Base-by-base conservation (phyloP, 2,113 vertebrate species). In the Cnemophilus loriae region DNA sequence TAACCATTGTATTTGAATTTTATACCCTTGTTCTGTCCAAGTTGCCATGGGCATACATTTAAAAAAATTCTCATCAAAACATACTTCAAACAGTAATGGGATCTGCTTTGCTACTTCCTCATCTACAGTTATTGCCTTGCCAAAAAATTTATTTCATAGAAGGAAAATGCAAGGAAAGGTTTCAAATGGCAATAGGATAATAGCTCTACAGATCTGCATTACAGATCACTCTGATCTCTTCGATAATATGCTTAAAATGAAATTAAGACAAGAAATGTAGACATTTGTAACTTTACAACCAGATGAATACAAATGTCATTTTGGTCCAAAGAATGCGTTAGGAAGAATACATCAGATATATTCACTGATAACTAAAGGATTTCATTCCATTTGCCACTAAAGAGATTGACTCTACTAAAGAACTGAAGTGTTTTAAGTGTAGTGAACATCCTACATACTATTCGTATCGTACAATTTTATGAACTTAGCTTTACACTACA, bases 141-240 rank as follows among this genome's bases (percentile, higher is more conserved):
- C 65, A 85, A 96, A 86, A 91, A 97, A 79, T 9, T 60, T 90
- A 80, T 89, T 95, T 93, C 50, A 50, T 23, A 83, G 41, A 84
- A 94, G 32, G 19, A 64, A 94, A 97, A 91, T 11, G n/a, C 46
- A 93, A 61, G 73, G 46, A 95, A 95, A 89, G 28, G 32, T 85
- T 97, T 97, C 84, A 90, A 80, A 91, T 90, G 86, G 68, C 82
- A 93, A 35, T 26, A 87, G 35, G n/a, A 83, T 69, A 92, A 65
- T 20, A 78, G 26, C 41, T 85, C 14, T 87, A 67, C 33, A 75
- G 73, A 92, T 57, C 59, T 87, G 23, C n/a, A 87, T 85, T 79
- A 95, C n/a, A 89, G 56, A 69, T 64, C 81, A 84, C 35, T 39
- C 24, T 57, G 67, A 91, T 86, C 88, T 93, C 57, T n/a, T 73